phyloP scores from a whole-genome alignment of 2,888 invertebrate genomes.

The Drosophila borborema region DNA sequence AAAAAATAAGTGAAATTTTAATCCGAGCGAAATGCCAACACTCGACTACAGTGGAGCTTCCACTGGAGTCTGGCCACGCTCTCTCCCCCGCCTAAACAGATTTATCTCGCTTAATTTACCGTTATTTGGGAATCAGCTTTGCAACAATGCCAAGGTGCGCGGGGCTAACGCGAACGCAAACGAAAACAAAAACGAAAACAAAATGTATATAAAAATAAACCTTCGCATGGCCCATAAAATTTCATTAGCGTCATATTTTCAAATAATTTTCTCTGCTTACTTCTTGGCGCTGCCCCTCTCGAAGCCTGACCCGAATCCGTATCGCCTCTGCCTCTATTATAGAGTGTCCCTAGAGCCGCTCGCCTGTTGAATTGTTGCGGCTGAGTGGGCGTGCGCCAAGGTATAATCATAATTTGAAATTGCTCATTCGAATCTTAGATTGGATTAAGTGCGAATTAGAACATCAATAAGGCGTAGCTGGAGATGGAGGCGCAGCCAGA shows the following conservation, averaged over 20 bases:
- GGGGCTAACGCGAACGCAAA: slow-evolving; percentile 53
- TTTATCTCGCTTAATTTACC: slow-evolving; percentile 79
- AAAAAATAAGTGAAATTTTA: slow-evolving; percentile 65
- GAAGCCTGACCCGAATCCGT: slow-evolving; percentile 41
- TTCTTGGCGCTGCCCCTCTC: slow-evolving; percentile 50
- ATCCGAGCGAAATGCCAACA: slow-evolving; percentile 67
- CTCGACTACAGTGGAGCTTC: slow-evolving; percentile 47
- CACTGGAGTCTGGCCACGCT: not conserved
- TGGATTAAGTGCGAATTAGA: slow-evolving; percentile 82
- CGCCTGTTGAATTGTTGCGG: slow-evolving; percentile 61
- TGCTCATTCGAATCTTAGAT: slow-evolving; percentile 82
- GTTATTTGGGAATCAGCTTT: slow-evolving; percentile 81
- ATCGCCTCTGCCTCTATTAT: slow-evolving; percentile 48
- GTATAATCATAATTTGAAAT: slow-evolving; percentile 82
- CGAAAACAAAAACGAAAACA: slow-evolving; percentile 62
- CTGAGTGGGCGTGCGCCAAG: slow-evolving; percentile 70
- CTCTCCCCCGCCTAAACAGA: slow-evolving; percentile 60
- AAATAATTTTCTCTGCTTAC: slow-evolving; percentile 75
- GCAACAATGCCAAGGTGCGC: slow-evolving; percentile 62
- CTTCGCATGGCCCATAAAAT: slow-evolving; percentile 82
- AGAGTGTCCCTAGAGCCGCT: slow-evolving; percentile 55
- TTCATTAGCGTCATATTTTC: slow-evolving; percentile 81
- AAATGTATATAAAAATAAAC: slow-evolving; percentile 75
- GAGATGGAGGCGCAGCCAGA: not conserved
- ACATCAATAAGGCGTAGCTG: slow-evolving; percentile 75